Evolutionary conservation across 2,797 vertebrate species (phyloP), one percentile per base, ranked within the genome.

Genomic region (Graptemys geographica): DNA sequence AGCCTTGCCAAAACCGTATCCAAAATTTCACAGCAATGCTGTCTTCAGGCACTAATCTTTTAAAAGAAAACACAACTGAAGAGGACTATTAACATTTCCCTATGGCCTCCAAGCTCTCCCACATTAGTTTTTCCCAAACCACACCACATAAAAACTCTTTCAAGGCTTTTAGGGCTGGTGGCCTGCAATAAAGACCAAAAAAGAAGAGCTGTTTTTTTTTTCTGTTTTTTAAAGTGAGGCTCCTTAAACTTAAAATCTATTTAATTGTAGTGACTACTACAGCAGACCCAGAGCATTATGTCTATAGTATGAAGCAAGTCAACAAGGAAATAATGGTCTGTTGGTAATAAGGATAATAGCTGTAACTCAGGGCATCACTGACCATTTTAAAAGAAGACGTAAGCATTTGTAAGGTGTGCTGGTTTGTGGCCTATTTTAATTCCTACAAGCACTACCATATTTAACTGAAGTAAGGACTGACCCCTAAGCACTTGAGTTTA

Each of bases 31-130:
- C 95, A 96, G 95, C 95, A 92, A 92, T 83, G 86, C 79, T 95
- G 96, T 96, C 97, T 97, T 97, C 96, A 96, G 95, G 87, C 84
- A 94, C 91, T 95, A 97, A 96, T 51, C 0, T 93, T 72, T 93
- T 95, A 92, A 97, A 97, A 96, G 93, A 97, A 97, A 97, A 96
- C 96, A 96, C 83, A 95, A 95, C 92, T 94, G 93, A 94, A 91
- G 96, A 96, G 95, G 96, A 79, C 93, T 92, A 94, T 95, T 96
- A 97, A 96, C 78, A 93, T 95, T 95, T 97, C 94, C 96, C 0
- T 37, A 93, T 94, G 96, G 95, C 95, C 96, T 97, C 88, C 94
- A 95, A 92, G 88, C 94, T 96, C 93, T 78, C 95, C 82, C 87
- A 92, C 93, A 81, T 95, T 95, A 95, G 79, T 94, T 96, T 95